A percentile compares a stretch with the other conserved stretches of the same genome.
Conservation (phyloP, 2,888 invertebrate genomes). For the Lordiphosa andalusiaca region DNA sequence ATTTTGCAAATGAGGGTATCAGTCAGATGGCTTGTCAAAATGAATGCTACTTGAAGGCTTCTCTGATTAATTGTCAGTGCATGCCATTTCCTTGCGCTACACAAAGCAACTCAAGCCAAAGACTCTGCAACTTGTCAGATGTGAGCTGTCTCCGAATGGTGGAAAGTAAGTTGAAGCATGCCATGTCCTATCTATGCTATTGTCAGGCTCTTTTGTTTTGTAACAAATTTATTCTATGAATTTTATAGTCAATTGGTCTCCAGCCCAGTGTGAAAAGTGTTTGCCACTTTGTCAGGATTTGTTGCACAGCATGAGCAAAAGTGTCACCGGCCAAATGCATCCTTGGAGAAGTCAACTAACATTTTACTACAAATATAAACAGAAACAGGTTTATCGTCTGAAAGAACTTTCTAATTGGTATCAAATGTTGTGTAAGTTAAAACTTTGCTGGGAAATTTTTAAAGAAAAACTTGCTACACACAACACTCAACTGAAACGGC, state of each 20-base stretch:
- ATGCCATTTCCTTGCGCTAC: slow-evolving; percentile 46
- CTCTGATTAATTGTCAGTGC: slow-evolving; percentile 63
- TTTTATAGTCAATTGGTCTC: slow-evolving; percentile 32
- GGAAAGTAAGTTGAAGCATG: slow-evolving; percentile 46
- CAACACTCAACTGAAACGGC: too few species aligned
- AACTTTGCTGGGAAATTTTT: too few species aligned
- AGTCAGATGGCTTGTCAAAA: slow-evolving; percentile 59
- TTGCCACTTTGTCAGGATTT: slow-evolving; percentile 63
- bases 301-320: slow-evolving; percentile 52
- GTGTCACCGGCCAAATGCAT: slow-evolving; percentile 28
- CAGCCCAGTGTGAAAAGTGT: slow-evolving; percentile 53
- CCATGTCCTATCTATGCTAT: too few species aligned
- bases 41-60: slow-evolving; percentile 54
- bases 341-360: slow-evolving; percentile 30
- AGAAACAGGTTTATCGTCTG: slow-evolving; percentile 52
- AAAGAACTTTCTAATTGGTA: slow-evolving; percentile 68
- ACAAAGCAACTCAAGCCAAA: slow-evolving; percentile 15
- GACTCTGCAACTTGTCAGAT: slow-evolving; percentile 62
- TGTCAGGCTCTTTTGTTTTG: too few species aligned
- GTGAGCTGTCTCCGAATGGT: slow-evolving; percentile 61
- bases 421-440: slow-evolving; percentile 68
- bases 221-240: not conserved
- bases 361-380: slow-evolving; percentile 49
- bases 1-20: slow-evolving; percentile 58
- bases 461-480: too few species aligned